Base-by-base conservation (phyloP, 1,140 invertebrate species). In the Aradophagus sp. region DNA sequence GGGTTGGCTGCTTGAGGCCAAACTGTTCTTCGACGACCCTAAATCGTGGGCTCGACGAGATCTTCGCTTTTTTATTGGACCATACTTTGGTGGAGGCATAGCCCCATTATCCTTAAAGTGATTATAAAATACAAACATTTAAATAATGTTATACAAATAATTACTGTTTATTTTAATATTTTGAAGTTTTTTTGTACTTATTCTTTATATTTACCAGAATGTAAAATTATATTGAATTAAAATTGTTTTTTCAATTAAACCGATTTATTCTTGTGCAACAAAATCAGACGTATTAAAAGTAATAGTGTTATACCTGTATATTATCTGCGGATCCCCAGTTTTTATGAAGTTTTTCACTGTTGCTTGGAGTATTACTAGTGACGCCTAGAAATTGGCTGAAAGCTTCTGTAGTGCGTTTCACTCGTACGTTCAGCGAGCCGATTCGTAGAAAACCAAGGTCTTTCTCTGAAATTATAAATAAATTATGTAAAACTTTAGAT, bases 361-460 rank as follows among this genome's bases (percentile, higher is more conserved):
- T 86, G 72, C 79, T 85, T 71, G 80, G 78, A 58, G 87, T 87
- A 42, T 84, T 84, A 75, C 84, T 87, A 7, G 92, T 91, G 66
- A 93, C 92, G 66, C 93, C 93, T 69, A 95, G 86, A 79, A 95
- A 94, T 77, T 94, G 93, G 84, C 93, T 95, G 87, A 95, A 94
- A 1, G 93, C 93, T 79, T 95, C 93, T 32, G 93, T 95, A 15
- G 94, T 95, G 82, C 93, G 94, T 86, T 96, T 95, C 76, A 96
- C 94, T 77, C 94, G 89, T 27, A 96, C 93, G 86, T 96, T 96
- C 78, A 97, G 85, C 5, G 95, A 97, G 70, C 95, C 94, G 87
- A 96, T 95, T 74, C 94, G 89, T 63, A 96, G 89, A 84, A 97
- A 95, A 77, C 93, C 90, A 85, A 90, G 88, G 86, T 95, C 93